phyloP scores from a whole-genome alignment of 2,797 vertebrate genomes.

The Pyrocephalus nanus region DNA sequence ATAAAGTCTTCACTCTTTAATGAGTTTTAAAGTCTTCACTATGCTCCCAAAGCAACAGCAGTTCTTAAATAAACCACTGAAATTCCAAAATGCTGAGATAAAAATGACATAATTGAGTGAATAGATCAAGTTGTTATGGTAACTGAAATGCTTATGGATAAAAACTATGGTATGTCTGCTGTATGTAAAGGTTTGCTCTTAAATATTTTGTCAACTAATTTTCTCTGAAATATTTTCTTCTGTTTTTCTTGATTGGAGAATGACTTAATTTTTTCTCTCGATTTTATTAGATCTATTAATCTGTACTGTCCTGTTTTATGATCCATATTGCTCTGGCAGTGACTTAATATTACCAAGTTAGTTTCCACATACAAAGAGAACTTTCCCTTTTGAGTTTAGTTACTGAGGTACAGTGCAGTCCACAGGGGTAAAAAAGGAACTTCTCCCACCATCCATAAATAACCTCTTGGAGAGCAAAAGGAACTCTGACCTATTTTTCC shows the following conservation, averaged over 20 bases:
- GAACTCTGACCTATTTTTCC: not conserved
- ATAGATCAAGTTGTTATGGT: slow-evolving; percentile 72
- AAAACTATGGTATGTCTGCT: slow-evolving; percentile 48
- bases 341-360: not conserved
- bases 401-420: not conserved
- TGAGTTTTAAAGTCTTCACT: slow-evolving; percentile 42
- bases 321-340: slow-evolving; percentile 6
- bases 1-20: not conserved
- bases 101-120: slow-evolving; percentile 71
- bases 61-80: slow-evolving; percentile 61
- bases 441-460: not conserved
- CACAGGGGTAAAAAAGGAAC: not conserved
- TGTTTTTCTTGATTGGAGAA: slow-evolving; percentile 21
- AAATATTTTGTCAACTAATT: slow-evolving; percentile 62
- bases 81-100: slow-evolving; percentile 76
- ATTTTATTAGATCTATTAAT: slow-evolving; percentile 29
- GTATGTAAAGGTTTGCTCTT: not conserved
- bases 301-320: not conserved
- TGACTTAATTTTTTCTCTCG: slow-evolving; percentile 41
- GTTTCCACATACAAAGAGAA: slow-evolving; percentile 16
- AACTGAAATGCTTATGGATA: slow-evolving; percentile 72
- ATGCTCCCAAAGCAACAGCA: slow-evolving; percentile 51
- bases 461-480: not conserved
- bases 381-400: not conserved
- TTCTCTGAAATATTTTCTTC: slow-evolving; percentile 32